Conservation (phyloP, 2,113 vertebrate genomes). For the Mormyrus lacerda region DNA sequence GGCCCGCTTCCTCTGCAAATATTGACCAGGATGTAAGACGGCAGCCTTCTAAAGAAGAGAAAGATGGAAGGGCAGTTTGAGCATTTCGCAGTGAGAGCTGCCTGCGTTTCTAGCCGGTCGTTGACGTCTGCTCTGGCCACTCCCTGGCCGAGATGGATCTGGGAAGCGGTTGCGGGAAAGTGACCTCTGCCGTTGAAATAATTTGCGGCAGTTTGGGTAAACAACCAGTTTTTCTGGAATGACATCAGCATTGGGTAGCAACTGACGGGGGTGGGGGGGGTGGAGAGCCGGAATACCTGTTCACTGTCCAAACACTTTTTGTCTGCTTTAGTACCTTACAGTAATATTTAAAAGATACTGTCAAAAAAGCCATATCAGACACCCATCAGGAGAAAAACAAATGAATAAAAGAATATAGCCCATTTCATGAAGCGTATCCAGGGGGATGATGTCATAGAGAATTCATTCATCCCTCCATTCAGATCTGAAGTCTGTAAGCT, state of each 20-base stretch:
- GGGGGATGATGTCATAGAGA: constrained; percentile 19
- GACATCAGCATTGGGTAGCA: background rate
- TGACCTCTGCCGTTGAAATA: background rate
- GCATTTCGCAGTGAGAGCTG: background rate
- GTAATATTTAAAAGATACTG: background rate
- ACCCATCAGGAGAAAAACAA: background rate
- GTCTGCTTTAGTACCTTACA: background rate
- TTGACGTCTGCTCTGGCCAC: background rate
- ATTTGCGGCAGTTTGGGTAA: background rate
- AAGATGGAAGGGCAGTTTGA: background rate
- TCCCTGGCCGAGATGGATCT: background rate
- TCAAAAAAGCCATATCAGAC: background rate
- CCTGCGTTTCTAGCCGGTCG: background rate
- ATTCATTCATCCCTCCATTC: constrained; percentile 11
- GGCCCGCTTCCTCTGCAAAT: constrained; percentile 50
- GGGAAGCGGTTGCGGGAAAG: background rate
- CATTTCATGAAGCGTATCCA: constrained; percentile 12
- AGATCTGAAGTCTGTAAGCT: constrained; percentile 11
- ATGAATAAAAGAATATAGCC: background rate
- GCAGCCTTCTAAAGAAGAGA: background rate
- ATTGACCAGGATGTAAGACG: constrained; percentile 50
- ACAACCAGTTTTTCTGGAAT: background rate
- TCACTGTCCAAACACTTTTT: background rate
- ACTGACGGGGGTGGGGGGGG: background rate
- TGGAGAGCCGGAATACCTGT: background rate